phyloP scores from a whole-genome alignment of 2,113 vertebrate genomes.

The Cavia porcellus region DNA sequence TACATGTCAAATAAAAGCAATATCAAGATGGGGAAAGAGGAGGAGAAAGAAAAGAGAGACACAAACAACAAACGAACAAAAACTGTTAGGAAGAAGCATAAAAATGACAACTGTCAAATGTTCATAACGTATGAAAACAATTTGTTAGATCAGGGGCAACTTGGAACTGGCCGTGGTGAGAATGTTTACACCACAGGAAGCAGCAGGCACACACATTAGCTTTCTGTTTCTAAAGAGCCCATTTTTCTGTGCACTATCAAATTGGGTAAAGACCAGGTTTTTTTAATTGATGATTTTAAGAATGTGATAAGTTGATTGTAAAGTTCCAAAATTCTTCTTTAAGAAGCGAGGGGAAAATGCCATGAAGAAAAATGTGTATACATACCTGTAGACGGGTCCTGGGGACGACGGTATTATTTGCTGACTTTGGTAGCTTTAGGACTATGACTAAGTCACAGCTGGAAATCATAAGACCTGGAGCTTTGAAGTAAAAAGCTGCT shows the following conservation, averaged over 20 bases:
- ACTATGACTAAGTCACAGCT: not conserved
- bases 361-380: rapidly evolving
- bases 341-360: not conserved
- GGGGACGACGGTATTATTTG: too few relatives aligned
- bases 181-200: not conserved
- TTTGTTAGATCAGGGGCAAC: too few relatives aligned
- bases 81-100: not conserved
- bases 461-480: not conserved
- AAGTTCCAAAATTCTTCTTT: not conserved
- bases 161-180: rapidly evolving
- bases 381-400: not conserved
- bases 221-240: rapidly evolving
- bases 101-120: too few relatives aligned
- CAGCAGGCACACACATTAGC: rapidly evolving
- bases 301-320: not conserved
- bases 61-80: not conserved
- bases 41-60: not conserved
- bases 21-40: not conserved
- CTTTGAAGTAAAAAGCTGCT: not conserved
- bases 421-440: not conserved
- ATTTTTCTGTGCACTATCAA: not conserved
- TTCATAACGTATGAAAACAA: not conserved
- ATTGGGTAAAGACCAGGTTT: not conserved
- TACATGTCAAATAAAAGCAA: not conserved
- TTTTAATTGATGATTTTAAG: too few relatives aligned